A percentile compares a stretch with the other conserved stretches of the same genome.
phyloP scores from a whole-genome alignment of 2,113 vertebrate species.

The Laterallus jamaicensis region DNA sequence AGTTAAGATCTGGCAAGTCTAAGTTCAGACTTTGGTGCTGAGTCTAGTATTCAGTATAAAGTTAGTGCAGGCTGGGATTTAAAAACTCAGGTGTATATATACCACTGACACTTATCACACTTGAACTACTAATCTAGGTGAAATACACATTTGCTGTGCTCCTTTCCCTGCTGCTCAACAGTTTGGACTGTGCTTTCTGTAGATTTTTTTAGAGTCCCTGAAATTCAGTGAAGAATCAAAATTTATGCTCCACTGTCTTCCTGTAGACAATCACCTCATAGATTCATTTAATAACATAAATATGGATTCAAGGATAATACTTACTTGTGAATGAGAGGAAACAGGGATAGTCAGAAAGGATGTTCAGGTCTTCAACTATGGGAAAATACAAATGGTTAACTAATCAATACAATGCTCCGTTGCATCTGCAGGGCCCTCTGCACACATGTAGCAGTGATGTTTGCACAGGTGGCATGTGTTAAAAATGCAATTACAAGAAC shows the following conservation, averaged over 20 bases:
- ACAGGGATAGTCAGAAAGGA: neutral
- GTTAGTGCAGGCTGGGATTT: neutral
- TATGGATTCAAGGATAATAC: neutral
- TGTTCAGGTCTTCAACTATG: neutral
- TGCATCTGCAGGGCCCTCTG: neutral
- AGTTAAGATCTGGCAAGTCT: neutral
- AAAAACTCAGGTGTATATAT: neutral
- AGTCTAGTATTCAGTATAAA: neutral
- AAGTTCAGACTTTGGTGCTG: neutral
- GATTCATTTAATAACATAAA: neutral
- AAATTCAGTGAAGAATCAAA: neutral
- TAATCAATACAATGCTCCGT: neutral
- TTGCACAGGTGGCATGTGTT: conserved; percentile 19
- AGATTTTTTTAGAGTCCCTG: neutral
- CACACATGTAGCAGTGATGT: neutral
- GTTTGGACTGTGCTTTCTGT: neutral
- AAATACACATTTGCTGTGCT: rapidly evolving
- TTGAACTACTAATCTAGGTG: neutral
- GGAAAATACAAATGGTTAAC: neutral
- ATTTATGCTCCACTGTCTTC: neutral
- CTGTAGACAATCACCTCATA: neutral
- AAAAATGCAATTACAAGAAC: neutral
- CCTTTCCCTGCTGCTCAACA: too few relatives aligned
- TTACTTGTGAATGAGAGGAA: neutral
- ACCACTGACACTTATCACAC: neutral